Evolutionary conservation across 2,797 vertebrate species (phyloP), one percentile per base, ranked within the genome.

Genomic region (Kryptolebias ocellatus): DNA sequence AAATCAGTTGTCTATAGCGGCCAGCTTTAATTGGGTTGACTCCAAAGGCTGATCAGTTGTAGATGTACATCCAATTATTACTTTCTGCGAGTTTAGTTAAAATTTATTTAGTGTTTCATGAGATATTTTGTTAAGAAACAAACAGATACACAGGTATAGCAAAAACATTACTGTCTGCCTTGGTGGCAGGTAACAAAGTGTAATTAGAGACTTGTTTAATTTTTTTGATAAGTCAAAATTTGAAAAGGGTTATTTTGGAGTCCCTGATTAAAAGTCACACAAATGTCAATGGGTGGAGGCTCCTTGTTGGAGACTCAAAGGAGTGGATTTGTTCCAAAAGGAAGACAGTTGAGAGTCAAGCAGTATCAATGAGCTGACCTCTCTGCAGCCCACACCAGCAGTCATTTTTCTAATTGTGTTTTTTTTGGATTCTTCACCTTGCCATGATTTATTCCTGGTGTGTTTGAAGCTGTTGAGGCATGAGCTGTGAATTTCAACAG

Each of bases 311-410:
- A 85, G 86, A 87, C 81, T 86, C 78, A 69, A 2, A 73, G 62
- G 77, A 81, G 77, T 62, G 72, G 80, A 63, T 72, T 76, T 51
- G 72, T 79, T 83, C 87, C 65, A 78, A 80, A 89, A 82, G 84
- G 85, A 89, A 64, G 86, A 80, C 86, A 78, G 83, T 73, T 90
- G 89, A 88, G 83, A 87, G 80, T 78, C 76, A 79, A 17, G 78
- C 80, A 18, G 86, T 89, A 87, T 89, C 89, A 89, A 85, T 89
- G 90, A 85, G 76, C 78, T 83, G 85, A 91, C 90, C 87, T 84
- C 83, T 86, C 78, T 79, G 76, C 77, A 78, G 79, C 84, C 58
- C 65, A 69, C 52, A 85, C 85, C 85, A 86, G 81, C 79, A 80
- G 86, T 81, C 88, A 83, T 81, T 85, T 88, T 84, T 86, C 79